Base-by-base conservation (phyloP, 2,888 invertebrate species). In the Mongoloraphidia duomilia region DNA sequence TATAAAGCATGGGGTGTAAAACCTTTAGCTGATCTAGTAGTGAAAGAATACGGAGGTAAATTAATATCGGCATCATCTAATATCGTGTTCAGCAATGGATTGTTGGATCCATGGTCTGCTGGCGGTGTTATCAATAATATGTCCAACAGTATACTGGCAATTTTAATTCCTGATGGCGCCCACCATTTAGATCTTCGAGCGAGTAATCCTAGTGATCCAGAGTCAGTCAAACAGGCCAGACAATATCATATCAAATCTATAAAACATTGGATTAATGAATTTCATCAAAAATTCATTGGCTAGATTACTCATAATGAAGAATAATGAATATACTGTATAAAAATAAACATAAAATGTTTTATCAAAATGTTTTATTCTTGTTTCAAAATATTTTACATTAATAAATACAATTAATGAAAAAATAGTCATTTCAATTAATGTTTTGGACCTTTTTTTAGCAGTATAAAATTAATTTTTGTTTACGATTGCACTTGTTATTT, bases 41-140 rank as follows among this genome's bases (percentile, higher is more conserved):
- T 80, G 51, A 65, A 81, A 33, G 77, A 82, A 57, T 97, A 89
- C 62, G 95, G 95, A 6, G 93, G 91, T 1, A 75, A 75, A 54
- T 72, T 82, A 59, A 70, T 94, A 36, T 71, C 74, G 33, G 68
- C 74, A 0, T 77, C 77, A 0, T 77, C 79, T 0, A 85, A 85
- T 58, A 82, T 85, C 39, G 77, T 85, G 8, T 85, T 84, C 63
- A 90, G 90, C 58, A 91, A 91, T 63, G 92, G 92, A 0, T 67
- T 89, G 2, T 61, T 88, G 54, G 92, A 92, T 67, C 91, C 91
- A 1, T 92, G 91, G 91, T 80, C 84, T 48, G 81, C 84, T 53
- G 90, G 90, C 61, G 91, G 92, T 14, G 81, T 91, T 41, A 63
- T 88, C 34, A 73, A 73, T 58, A 80, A 80, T 52, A 65, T 83